Conservation (phyloP, 53 echinoderm and acorn worm genomes). For the Crossaster papposus region DNA sequence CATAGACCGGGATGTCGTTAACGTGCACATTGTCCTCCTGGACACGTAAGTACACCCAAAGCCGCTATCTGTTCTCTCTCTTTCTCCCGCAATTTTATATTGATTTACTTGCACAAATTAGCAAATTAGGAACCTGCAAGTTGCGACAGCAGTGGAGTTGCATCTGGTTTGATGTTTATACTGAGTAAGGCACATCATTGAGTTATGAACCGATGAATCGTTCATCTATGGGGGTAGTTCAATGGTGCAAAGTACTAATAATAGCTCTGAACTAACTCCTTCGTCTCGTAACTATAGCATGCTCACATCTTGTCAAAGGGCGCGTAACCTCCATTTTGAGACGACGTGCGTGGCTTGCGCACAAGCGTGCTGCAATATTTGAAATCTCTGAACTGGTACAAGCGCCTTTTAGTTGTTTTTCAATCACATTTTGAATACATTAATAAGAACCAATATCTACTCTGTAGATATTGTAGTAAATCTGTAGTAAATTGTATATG, state of each 20-base stretch:
- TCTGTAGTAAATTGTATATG: too few species aligned
- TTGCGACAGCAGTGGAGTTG: neutral
- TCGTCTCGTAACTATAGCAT: too few species aligned
- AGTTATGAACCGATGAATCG: neutral
- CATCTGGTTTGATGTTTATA: neutral
- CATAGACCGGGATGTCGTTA: conserved; percentile 60
- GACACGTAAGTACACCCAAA: conserved; percentile 55
- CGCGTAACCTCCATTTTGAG: too few species aligned
- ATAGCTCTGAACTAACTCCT: too few species aligned
- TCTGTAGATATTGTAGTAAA: too few species aligned
- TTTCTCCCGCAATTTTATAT: neutral
- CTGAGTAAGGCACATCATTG: neutral
- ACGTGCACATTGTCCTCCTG: conserved; percentile 57
- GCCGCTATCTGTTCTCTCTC: neutral
- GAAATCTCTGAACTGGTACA: too few species aligned
- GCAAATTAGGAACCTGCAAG: neutral
- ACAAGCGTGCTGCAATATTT: too few species aligned
- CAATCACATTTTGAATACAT: too few species aligned
- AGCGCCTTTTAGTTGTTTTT: too few species aligned
- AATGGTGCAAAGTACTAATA: neutral
- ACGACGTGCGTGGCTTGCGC: too few species aligned
- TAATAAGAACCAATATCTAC: too few species aligned
- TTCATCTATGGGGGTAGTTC: neutral
- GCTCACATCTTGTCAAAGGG: too few species aligned
- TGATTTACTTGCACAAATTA: neutral